These are phyloP conservation scores for Lucilia sericata DNA, from an alignment of 1,140 invertebrate genomes.

Conservation along the genomic window DNA sequence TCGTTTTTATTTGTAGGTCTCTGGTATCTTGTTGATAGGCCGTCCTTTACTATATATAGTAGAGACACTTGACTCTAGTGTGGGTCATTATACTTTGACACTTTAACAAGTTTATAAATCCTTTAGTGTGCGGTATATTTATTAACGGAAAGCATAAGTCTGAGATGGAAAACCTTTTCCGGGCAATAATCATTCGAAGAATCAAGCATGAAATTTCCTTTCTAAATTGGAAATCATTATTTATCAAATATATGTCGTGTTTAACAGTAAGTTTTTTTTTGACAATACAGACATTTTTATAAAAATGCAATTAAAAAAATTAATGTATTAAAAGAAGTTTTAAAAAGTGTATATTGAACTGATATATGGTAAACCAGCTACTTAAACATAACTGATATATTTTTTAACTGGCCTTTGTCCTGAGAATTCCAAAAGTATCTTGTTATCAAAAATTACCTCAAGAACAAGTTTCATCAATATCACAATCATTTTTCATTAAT, in stretches of 20 bases:
- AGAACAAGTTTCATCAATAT: background rate
- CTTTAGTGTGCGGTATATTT: background rate
- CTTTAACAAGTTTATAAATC: background rate
- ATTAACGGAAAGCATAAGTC: background rate
- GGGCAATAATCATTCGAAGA: background rate
- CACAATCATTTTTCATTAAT: background rate
- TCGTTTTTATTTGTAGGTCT: too few relatives aligned
- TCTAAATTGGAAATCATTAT: background rate
- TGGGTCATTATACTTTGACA: background rate
- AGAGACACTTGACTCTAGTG: background rate
- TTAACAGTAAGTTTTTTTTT: conserved; percentile 2
- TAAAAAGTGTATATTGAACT: too few relatives aligned
- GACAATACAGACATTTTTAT: background rate
- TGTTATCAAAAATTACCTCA: too few relatives aligned
- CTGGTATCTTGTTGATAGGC: too few relatives aligned
- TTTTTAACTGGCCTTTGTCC: too few relatives aligned
- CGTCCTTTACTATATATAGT: background rate
- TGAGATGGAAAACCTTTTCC: background rate
- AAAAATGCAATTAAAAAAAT: background rate
- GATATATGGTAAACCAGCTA: too few relatives aligned
- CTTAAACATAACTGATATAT: too few relatives aligned
- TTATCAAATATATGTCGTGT: background rate
- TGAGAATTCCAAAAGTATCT: too few relatives aligned
- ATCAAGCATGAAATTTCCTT: background rate
- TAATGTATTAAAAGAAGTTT: too few relatives aligned